phyloP scores from a whole-genome alignment of 2,797 vertebrate genomes.

The Podargus strigoides region DNA sequence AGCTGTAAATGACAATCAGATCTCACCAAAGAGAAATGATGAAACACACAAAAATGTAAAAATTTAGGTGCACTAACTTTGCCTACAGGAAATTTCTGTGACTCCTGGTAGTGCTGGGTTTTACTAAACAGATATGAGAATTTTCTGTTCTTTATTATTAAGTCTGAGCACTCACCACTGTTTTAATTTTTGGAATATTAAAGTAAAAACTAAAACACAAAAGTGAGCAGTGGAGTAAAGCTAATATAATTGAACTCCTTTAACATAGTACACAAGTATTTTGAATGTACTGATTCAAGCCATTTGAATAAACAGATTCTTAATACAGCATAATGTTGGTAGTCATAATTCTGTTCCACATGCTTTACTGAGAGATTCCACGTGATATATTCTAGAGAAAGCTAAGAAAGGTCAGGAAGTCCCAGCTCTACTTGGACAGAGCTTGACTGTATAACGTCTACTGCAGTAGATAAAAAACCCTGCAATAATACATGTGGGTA shows the following conservation, averaged over 20 bases:
- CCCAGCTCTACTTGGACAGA: not conserved
- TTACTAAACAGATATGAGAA: not conserved
- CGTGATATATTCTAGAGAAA: not conserved
- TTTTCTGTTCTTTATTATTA: not conserved
- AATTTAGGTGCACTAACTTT: not conserved
- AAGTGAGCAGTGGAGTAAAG: not conserved
- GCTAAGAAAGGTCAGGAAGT: not conserved
- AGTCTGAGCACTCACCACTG: not conserved
- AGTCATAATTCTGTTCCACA: not conserved
- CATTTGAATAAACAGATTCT: not conserved
- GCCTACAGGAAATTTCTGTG: not conserved
- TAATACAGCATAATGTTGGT: not conserved
- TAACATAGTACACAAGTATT: not conserved
- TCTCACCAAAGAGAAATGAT: not conserved
- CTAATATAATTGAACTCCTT: not conserved
- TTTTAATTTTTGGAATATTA: not conserved
- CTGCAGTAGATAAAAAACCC: not conserved
- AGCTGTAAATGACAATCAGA: not conserved
- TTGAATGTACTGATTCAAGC: not conserved
- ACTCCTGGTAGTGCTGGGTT: not conserved
- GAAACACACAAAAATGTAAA: not conserved
- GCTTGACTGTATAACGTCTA: not conserved
- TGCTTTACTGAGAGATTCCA: not conserved
- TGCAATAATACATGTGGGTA: fast-evolving
- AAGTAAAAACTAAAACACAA: not conserved